A percentile compares a stretch with the other conserved stretches of the same genome.
Evolutionary conservation across 1,140 invertebrate genomes (phyloP).

Genomic region (Cyclina sinensis): DNA sequence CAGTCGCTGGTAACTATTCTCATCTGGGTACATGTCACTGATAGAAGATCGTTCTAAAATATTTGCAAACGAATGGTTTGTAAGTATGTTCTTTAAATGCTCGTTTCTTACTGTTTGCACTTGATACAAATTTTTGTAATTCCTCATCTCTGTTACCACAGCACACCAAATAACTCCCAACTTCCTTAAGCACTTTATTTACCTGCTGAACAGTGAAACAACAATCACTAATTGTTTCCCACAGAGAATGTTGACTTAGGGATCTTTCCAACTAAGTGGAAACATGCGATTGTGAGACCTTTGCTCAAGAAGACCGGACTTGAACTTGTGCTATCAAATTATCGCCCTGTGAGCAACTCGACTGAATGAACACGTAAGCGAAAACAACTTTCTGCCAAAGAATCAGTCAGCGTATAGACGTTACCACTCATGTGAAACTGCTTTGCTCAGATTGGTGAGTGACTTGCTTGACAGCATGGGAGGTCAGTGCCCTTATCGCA

Average conservation of each 20-base stretch:
- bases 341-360: too few species aligned
- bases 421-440: conserved; percentile 36
- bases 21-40: conserved; percentile 36
- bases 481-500: too few species aligned
- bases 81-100: too few species aligned
- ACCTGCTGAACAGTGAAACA: too few species aligned
- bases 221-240: too few species aligned
- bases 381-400: conserved; percentile 25
- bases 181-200: not conserved
- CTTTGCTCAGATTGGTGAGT: conserved; percentile 27
- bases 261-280: conserved; percentile 47
- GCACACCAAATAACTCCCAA: not conserved
- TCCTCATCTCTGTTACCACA: too few species aligned
- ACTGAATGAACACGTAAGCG: not conserved
- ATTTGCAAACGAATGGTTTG: not conserved
- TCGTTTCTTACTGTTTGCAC: too few species aligned
- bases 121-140: too few species aligned
- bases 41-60: not conserved
- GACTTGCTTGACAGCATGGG: not conserved
- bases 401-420: conserved; percentile 43
- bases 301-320: too few species aligned
- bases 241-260: too few species aligned
- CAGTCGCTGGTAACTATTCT: conserved; percentile 17
- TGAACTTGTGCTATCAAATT: too few species aligned
- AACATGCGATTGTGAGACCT: too few species aligned